A percentile compares a stretch with the other conserved stretches of the same genome.
Conservation (phyloP, 2,888 invertebrate species). For the Heliothis peltigera region DNA sequence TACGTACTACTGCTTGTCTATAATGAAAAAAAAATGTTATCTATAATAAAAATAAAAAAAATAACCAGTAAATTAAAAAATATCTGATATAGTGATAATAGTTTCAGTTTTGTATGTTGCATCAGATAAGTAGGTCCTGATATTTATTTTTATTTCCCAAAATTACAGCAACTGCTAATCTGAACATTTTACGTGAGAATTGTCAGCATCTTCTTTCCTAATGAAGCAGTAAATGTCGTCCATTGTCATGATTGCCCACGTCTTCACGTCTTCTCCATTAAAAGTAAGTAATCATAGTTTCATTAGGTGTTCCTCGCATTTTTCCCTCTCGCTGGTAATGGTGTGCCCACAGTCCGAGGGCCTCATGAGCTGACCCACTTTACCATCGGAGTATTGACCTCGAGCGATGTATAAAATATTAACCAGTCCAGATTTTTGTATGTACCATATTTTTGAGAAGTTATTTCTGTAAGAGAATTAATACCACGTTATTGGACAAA, state of each 20-base stretch:
- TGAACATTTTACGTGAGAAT: not conserved
- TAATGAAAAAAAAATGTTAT: too few species aligned
- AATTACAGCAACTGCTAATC: not conserved
- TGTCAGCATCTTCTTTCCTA: not conserved
- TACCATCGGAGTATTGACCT: constrained; percentile 79
- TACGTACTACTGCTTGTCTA: too few species aligned
- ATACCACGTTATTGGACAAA: not conserved
- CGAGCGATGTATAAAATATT: constrained; percentile 70
- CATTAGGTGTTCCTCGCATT: constrained; percentile 37
- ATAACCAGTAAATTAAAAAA: too few species aligned
- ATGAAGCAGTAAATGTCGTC: not conserved
- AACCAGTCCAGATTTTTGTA: constrained; percentile 73
- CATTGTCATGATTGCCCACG: constrained; percentile 1
- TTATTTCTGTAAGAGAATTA: constrained; percentile 25
- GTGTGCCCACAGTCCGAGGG: constrained; percentile 62
- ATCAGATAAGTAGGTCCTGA: too few species aligned
- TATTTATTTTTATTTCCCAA: too few species aligned
- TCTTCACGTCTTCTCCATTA: constrained; percentile 11
- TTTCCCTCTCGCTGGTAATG: constrained; percentile 57
- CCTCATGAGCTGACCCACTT: constrained; percentile 77
- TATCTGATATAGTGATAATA: too few species aligned
- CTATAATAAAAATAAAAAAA: too few species aligned
- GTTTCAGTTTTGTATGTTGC: too few species aligned
- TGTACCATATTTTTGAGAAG: constrained; percentile 61
- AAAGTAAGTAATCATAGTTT: constrained; percentile 32